Evolutionary conservation across 2,113 vertebrate genomes (phyloP).

Genomic region (Diadophis punctatus): DNA sequence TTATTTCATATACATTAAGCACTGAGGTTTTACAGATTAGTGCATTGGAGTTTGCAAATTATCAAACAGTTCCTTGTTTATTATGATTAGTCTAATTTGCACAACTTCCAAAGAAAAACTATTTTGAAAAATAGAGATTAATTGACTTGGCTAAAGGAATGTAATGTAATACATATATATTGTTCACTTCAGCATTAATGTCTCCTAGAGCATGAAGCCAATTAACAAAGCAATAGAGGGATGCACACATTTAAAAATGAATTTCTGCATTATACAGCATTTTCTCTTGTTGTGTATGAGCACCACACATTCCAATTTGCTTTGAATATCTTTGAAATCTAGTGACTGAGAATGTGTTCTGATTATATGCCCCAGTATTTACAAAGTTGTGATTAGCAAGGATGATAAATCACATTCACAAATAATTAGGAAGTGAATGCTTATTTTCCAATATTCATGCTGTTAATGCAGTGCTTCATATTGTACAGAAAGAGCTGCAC

Average conservation of each 20-base stretch:
- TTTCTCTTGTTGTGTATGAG: neutral
- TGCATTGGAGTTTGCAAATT: neutral
- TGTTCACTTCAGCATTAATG: conserved; percentile 53
- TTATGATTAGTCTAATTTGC: conserved; percentile 49
- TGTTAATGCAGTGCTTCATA: neutral
- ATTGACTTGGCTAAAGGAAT: conserved; percentile 57
- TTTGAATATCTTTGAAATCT: neutral
- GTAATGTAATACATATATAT: conserved; percentile 26
- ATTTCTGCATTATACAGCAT: conserved; percentile 32
- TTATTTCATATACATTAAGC: conserved; percentile 20
- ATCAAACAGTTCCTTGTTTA: conserved; percentile 31
- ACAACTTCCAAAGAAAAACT: conserved; percentile 51
- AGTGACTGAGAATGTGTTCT: conserved; percentile 17
- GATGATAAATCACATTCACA: neutral
- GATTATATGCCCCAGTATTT: conserved; percentile 11
- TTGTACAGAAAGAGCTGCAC: neutral
- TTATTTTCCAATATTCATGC: neutral
- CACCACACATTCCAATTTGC: conserved; percentile 6
- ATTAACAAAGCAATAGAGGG: conserved; percentile 56
- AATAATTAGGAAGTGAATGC: neutral
- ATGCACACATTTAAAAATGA: conserved; percentile 38
- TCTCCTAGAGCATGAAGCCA: conserved; percentile 57
- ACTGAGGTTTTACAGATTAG: conserved; percentile 27
- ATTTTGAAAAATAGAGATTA: conserved; percentile 50
- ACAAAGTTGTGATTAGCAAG: conserved; percentile 9